A percentile compares a stretch with the other conserved stretches of the same genome.
These are phyloP conservation scores for Pleuronectes platessa DNA, from an alignment of 2,113 vertebrate species.

Conservation along the genomic window DNA sequence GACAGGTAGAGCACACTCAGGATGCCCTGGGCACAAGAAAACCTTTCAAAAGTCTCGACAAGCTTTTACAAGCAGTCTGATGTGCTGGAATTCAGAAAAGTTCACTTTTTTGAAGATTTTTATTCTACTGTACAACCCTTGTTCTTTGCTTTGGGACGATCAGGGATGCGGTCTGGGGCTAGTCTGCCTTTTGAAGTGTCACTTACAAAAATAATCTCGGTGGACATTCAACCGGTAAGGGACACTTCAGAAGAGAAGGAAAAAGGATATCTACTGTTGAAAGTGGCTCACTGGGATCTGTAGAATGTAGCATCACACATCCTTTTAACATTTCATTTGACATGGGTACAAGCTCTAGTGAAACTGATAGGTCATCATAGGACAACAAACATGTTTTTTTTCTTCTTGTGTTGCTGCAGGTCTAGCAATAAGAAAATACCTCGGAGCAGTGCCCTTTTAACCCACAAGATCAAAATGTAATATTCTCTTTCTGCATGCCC, in stretches of 20 bases:
- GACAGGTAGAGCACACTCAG: constrained; percentile 12
- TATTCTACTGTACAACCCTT: background rate
- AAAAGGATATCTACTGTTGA: constrained; percentile 21
- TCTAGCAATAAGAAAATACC: background rate
- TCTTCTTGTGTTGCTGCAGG: background rate
- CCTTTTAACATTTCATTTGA: constrained; percentile 33
- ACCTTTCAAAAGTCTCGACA: constrained; percentile 13
- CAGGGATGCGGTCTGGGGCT: background rate
- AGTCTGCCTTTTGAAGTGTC: constrained; percentile 44
- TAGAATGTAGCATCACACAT: background rate
- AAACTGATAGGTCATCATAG: background rate
- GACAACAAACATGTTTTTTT: background rate
- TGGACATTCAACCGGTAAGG: constrained; percentile 32
- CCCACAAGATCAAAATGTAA: constrained; percentile 17
- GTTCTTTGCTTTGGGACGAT: constrained; percentile 27
- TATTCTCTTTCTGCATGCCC: background rate
- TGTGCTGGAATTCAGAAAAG: background rate
- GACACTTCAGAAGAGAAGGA: constrained; percentile 40
- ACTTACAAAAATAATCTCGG: constrained; percentile 22
- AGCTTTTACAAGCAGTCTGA: constrained; percentile 6
- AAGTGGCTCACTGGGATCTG: constrained; percentile 13
- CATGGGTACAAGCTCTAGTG: background rate
- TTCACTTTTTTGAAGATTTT: constrained; percentile 16
- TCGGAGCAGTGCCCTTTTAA: background rate
- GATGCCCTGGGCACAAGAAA: constrained; percentile 13